A percentile compares a stretch with the other conserved stretches of the same genome.
These are phyloP conservation scores for Chrysomallon squamiferum DNA, from an alignment of 1,140 invertebrate species.

Conservation along the genomic window DNA sequence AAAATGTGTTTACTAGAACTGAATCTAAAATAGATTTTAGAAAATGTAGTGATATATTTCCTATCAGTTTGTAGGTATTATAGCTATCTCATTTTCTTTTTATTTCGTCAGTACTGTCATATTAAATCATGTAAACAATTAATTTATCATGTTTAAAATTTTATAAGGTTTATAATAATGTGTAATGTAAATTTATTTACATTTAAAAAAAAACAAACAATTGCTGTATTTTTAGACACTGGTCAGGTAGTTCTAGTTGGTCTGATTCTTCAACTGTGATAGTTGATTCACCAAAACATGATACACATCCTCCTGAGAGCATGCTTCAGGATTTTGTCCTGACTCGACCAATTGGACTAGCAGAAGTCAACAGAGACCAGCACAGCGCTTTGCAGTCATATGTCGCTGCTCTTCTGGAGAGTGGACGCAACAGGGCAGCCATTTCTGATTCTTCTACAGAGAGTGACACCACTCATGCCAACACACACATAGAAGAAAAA, in stretches of 20 bases:
- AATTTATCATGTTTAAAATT: no score
- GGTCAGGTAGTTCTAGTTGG: conserved; percentile 59
- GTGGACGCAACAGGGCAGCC: conserved; percentile 24
- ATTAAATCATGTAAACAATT: no score
- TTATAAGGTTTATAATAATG: no score
- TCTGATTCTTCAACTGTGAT: conserved; percentile 69
- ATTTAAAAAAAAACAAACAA: no score
- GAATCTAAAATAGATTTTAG: neutral
- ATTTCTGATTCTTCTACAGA: conserved; percentile 41
- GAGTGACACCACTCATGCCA: conserved; percentile 46
- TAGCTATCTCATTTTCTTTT: neutral
- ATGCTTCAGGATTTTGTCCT: conserved; percentile 17
- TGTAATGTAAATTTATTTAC: no score
- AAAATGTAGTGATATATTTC: neutral
- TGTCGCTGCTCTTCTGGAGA: conserved; percentile 38
- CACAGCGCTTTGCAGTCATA: conserved; percentile 36
- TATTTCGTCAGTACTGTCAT: conserved; percentile 15
- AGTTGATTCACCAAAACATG: conserved; percentile 67
- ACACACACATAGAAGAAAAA: conserved; percentile 67
- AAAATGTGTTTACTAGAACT: neutral
- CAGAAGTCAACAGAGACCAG: conserved; percentile 41
- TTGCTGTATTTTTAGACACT: no score
- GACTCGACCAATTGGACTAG: conserved; percentile 61
- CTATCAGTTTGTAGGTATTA: neutral
- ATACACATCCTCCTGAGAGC: conserved; percentile 21